Base-by-base conservation (phyloP, 2,113 vertebrate species). In the Limanda limanda region DNA sequence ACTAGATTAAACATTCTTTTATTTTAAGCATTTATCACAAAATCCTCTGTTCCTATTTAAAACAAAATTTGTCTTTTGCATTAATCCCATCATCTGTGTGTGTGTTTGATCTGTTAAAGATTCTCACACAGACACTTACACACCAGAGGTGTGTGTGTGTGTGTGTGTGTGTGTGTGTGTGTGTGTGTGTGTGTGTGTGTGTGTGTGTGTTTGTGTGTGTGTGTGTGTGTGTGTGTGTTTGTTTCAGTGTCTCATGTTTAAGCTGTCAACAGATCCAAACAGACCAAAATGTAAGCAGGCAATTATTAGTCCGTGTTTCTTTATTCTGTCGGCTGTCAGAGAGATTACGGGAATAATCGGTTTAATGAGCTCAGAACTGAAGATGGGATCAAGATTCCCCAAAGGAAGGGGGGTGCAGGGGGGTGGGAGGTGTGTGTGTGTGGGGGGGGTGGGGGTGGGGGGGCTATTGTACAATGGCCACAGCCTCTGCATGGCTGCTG, bases 281-380 rank as follows among this genome's bases (percentile, higher is more conserved):
- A 78, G 45, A 78, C 51, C 71, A n/a, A 71, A 82, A 79, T 91
- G 80, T 88, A 88, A 88, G 81, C 83, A 70, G 79, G 76, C 83
- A 87, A 84, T 88, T 88, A 89, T 88, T 70, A 83, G 47, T 25
- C 71, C 71, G 65, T 45, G 57, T 81, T 81, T 72, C 80, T 89
- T 85, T 86, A 85, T 89, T 89, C 85, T 60, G 85, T 23, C 67
- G 66, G 79, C 88, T 79, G 74, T 87, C 76, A 71, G 75, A 83
- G 78, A 87, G 92, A 91, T 91, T 90, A 86, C 84, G 76, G 69
- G 78, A 86, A 89, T 88, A 85, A 91, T 90, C 76, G 65, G 80
- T 78, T 85, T 90, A 90, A 92, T 91, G 91, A 90, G 89, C 86
- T 80, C 71, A 73, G 47, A 83, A 76, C 71, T 83, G 85, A 90